Percentiles rank a stretch among this genome's conserved stretches.
These are phyloP conservation scores for Steinernema scapterisci DNA, from an alignment of 2,888 invertebrate species.

Conservation along the genomic window DNA sequence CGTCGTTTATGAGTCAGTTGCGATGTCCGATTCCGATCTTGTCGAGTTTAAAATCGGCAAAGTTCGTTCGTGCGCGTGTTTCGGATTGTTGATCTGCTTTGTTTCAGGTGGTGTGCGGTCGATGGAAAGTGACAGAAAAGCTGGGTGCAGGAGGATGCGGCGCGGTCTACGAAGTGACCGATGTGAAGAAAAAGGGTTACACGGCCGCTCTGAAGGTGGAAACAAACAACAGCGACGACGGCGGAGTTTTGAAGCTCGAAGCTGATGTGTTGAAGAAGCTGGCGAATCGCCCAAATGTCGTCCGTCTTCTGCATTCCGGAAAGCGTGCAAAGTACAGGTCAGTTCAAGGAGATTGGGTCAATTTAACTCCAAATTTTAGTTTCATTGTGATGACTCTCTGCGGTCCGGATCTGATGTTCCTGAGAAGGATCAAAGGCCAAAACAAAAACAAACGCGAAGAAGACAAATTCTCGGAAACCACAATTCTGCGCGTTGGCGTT, in stretches of 20 bases:
- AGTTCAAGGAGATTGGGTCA: not conserved
- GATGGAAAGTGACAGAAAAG: slow-evolving; percentile 37
- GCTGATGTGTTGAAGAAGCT: slow-evolving; percentile 43
- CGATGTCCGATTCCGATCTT: slow-evolving; percentile 13
- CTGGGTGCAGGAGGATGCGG: slow-evolving; percentile 40
- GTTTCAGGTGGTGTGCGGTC: slow-evolving; percentile 32
- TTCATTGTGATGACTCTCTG: slow-evolving; percentile 53
- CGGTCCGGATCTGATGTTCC: slow-evolving; percentile 47
- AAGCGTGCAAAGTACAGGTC: slow-evolving; percentile 46
- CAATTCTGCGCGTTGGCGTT: slow-evolving; percentile 49
- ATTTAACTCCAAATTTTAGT: slow-evolving; percentile 34
- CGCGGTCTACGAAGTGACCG: slow-evolving; percentile 37
- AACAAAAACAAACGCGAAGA: slow-evolving; percentile 38
- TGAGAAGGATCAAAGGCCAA: slow-evolving; percentile 29
- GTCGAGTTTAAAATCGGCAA: slow-evolving; percentile 34
- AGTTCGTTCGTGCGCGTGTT: not conserved
- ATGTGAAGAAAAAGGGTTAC: slow-evolving; percentile 29
- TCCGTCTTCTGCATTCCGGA: slow-evolving; percentile 46
- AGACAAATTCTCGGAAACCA: slow-evolving; percentile 44
- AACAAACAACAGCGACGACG: slow-evolving; percentile 36
- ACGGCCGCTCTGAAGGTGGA: slow-evolving; percentile 30
- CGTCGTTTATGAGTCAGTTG: not conserved
- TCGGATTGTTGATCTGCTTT: not conserved
- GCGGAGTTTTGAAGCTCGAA: slow-evolving; percentile 50
- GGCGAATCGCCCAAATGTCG: slow-evolving; percentile 32